Evolutionary conservation across 2,888 invertebrate genomes (phyloP), one percentile per base, ranked within the genome.

Genomic region (Sclerodermus sp.): DNA sequence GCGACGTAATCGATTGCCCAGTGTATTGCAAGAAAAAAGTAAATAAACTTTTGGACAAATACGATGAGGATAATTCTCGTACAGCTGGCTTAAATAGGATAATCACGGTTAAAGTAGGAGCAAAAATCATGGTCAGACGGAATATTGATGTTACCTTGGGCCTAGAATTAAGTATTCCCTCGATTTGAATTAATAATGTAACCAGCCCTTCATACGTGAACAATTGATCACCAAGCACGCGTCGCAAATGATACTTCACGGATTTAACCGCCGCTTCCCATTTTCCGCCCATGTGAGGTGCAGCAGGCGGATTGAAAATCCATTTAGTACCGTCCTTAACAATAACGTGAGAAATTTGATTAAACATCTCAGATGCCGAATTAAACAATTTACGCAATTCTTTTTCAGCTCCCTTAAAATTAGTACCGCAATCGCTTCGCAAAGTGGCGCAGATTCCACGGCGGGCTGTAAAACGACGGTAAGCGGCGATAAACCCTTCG

Each of bases 191-290:
- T 1, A 66, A 44, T 5, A 61, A 41, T 1, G 67, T 71, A 6
- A 52, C 31, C 13, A 69, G 55, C 37, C 70, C 66, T 47, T 71
- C 67, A 18, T 44, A 61, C 1, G 63, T 66, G 10, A 69, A 38
- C n/a, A 42, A 45, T 6, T 34, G 10, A 8, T 51, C 52, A 0
- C 62, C 58, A 1, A 60, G 45, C 0, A 64, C 42, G 15, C 60
- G 42, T 10, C 50, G 45, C 1, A 71, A 17, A 41, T 66, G 62
- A 30, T 49, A 44, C 39, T 73, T 72, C 1, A 61, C 52, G 0
- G 61, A 62, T 44, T 68, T 66, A 1, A 70, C 62, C 1, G 58
- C 64, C 3, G 64, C 55, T 47, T 71, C 71, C 67, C 67, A 68
- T 4, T 65, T 38, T 1, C 70, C 69, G 2, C 61, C 70, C 39